Conservation (phyloP, 2,888 invertebrate genomes). For the Conops quadrifasciatus region DNA sequence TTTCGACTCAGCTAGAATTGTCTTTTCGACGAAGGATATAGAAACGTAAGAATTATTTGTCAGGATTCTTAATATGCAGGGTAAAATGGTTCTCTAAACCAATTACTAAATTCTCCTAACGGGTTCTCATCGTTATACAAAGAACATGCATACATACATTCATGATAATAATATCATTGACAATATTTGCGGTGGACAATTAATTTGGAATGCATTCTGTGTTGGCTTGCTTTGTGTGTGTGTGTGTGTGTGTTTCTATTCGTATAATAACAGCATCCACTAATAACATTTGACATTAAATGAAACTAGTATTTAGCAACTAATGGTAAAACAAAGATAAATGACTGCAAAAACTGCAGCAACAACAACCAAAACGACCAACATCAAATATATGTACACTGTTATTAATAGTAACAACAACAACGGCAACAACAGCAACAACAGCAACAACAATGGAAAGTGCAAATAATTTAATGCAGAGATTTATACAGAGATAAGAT, state of each 20-base stretch:
- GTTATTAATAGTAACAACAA: constrained; percentile 8
- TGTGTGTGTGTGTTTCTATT: constrained; percentile 16
- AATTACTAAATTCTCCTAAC: too few species aligned
- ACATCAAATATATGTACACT: not conserved
- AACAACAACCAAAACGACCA: not conserved
- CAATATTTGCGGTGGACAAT: constrained; percentile 3
- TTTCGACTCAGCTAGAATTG: too few species aligned
- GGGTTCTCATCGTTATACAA: too few species aligned
- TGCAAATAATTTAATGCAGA: constrained; percentile 18
- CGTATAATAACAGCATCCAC: not conserved
- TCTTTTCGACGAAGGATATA: too few species aligned
- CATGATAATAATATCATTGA: not conserved
- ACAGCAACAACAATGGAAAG: not conserved
- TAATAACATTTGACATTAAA: constrained; percentile 25
- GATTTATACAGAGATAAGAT: constrained; percentile 15
- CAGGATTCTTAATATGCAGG: too few species aligned
- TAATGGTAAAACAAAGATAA: constrained; percentile 4
- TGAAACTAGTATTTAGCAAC: not conserved
- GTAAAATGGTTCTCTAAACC: too few species aligned
- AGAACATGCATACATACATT: too few species aligned
- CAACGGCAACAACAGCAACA: constrained; percentile 1
- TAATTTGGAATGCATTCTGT: not conserved
- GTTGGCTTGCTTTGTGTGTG: not conserved
- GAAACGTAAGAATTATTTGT: too few species aligned
- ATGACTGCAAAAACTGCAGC: not conserved